Conservation (phyloP, 2,113 vertebrate genomes). For the Oriolus oriolus region DNA sequence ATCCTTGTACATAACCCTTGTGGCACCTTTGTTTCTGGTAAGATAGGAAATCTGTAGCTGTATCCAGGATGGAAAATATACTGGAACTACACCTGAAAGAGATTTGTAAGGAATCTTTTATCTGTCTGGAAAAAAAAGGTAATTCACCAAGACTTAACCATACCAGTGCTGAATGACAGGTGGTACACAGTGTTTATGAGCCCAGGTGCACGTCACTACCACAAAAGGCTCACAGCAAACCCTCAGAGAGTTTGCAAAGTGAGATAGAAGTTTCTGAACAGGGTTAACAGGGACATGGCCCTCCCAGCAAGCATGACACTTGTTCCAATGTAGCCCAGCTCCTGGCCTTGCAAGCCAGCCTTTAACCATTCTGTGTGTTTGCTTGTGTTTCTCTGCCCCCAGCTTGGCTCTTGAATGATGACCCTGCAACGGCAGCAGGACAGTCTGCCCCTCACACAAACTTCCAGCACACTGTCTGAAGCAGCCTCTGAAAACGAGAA, state of each 20-base stretch:
- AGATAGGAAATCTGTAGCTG: neutral
- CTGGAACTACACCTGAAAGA: neutral
- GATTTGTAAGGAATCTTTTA: neutral
- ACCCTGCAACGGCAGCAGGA: neutral
- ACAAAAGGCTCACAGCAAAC: neutral
- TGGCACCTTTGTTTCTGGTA: neutral
- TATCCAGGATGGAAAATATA: neutral
- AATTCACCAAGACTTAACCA: neutral
- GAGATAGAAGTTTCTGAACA: neutral
- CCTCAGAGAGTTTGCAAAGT: neutral
- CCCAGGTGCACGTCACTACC: accelerated
- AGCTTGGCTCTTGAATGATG: neutral
- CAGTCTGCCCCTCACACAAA: neutral
- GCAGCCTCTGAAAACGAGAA: neutral
- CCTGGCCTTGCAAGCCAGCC: neutral
- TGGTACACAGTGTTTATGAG: neutral
- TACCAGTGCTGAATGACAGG: neutral
- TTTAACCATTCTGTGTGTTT: neutral
- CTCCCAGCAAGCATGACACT: neutral
- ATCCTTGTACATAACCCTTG: neutral
- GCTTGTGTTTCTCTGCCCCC: neutral
- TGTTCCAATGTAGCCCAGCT: accelerated
- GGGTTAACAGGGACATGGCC: neutral
- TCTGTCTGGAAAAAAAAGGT: neutral
- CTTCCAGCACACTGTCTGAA: neutral